Evolutionary conservation across 2,888 invertebrate species (phyloP).

Genomic region (Drosophila histrio): DNA sequence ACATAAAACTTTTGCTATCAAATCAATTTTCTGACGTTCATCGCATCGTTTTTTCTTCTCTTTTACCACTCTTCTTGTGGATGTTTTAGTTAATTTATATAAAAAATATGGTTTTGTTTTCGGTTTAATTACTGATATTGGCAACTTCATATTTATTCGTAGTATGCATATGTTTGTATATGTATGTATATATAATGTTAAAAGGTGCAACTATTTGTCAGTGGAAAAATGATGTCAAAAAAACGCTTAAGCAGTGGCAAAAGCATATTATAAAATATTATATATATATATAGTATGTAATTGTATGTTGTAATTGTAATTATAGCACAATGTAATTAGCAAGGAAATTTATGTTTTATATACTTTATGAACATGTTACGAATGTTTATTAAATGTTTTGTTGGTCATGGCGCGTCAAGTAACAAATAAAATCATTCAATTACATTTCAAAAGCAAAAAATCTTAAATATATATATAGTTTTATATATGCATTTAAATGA

Average conservation of each 20-base stretch:
- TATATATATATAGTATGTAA: slow-evolving; percentile 16
- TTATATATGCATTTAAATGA: slow-evolving; percentile 28
- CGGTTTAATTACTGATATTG: slow-evolving; percentile 73
- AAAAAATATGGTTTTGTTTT: slow-evolving; percentile 55
- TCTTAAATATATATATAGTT: slow-evolving; percentile 12
- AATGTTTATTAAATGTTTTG: slow-evolving; percentile 27
- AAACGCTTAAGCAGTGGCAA: slow-evolving; percentile 36
- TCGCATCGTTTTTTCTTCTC: slow-evolving; percentile 19
- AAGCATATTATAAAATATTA: slow-evolving; percentile 60
- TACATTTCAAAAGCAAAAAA: slow-evolving; percentile 28
- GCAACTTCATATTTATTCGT: slow-evolving; percentile 62
- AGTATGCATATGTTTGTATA: slow-evolving; percentile 50
- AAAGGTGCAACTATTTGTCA: slow-evolving; percentile 51
- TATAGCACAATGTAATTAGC: slow-evolving; percentile 63
- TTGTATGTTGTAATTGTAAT: slow-evolving; percentile 20
- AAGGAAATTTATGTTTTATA: slow-evolving; percentile 32
- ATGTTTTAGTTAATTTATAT: slow-evolving; percentile 59
- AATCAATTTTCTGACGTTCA: slow-evolving; percentile 35
- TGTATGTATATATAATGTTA: slow-evolving; percentile 59
- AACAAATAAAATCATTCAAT: slow-evolving; percentile 25
- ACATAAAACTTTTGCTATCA: slow-evolving; percentile 36
- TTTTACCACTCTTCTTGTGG: slow-evolving; percentile 51
- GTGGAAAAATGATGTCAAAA: slow-evolving; percentile 51
- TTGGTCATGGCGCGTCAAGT: slow-evolving; percentile 24
- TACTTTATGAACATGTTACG: slow-evolving; percentile 49